Evolutionary conservation across 2,797 vertebrate genomes (phyloP).

Genomic region (Microcaecilia unicolor): DNA sequence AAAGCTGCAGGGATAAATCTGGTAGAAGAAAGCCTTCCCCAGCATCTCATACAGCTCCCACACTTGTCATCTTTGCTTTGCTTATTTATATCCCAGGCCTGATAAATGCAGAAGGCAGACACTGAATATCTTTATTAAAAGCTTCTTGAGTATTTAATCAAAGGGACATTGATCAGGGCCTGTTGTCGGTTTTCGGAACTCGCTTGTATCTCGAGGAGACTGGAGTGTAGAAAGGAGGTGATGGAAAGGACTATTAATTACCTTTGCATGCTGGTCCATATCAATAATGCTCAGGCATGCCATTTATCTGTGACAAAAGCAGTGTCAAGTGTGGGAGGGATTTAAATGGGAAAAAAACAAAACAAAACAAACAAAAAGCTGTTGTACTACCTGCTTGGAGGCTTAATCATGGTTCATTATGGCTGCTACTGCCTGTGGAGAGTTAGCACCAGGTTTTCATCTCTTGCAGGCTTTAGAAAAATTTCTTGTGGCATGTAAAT

Average conservation of each 20-base stretch:
- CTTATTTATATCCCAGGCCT: slow-evolving; percentile 3
- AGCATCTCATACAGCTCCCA: slow-evolving; percentile 6
- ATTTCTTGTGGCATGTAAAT: no score
- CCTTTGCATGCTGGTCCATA: not conserved
- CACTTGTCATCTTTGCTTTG: not conserved
- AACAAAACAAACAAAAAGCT: not conserved
- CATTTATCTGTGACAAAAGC: slow-evolving; percentile 1
- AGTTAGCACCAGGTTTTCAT: no score
- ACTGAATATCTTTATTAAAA: not conserved
- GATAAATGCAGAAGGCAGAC: not conserved
- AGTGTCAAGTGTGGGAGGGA: not conserved
- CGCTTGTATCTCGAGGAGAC: not conserved
- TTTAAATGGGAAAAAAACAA: no score
- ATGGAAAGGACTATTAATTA: not conserved
- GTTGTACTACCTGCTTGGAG: fast-evolving
- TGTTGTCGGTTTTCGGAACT: not conserved
- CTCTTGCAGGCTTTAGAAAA: no score
- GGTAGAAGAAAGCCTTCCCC: not conserved
- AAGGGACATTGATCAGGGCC: not conserved
- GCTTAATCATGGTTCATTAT: not conserved
- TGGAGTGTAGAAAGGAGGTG: not conserved
- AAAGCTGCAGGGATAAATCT: not conserved
- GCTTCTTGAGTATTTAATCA: not conserved
- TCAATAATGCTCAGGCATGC: not conserved
- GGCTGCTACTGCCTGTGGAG: no score